Conservation (phyloP, 2,888 invertebrate genomes). For the Eulithis prunata region DNA sequence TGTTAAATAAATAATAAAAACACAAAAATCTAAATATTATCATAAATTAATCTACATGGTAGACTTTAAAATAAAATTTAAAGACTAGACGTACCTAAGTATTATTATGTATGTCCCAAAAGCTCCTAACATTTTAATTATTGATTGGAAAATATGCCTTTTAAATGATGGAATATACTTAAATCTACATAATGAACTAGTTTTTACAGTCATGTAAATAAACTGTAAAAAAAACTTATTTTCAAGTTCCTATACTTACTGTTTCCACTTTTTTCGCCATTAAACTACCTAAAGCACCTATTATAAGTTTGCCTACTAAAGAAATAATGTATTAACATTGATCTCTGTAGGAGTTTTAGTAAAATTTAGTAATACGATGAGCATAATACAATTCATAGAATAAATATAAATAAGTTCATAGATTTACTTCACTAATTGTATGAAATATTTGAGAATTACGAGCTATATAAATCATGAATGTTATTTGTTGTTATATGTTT, state of each 20-base stretch:
- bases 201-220: conserved; percentile 1
- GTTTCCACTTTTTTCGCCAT: conserved; percentile 26
- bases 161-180: neutral
- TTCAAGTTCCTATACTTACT: conserved; percentile 42
- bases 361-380: conserved; percentile 7
- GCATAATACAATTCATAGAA: conserved; percentile 13
- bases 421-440: conserved; percentile 1
- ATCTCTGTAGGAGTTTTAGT: conserved; percentile 28
- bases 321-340: conserved; percentile 28
- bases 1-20: too few relatives aligned
- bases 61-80: too few relatives aligned
- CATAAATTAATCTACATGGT: too few relatives aligned
- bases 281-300: conserved; percentile 9
- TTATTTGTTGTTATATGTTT: conserved; percentile 1
- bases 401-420: neutral
- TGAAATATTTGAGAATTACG: conserved; percentile 1
- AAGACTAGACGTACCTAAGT: neutral
- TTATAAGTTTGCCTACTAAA: conserved; percentile 22
- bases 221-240: conserved; percentile 16
- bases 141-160: neutral
- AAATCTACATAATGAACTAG: neutral
- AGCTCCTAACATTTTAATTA: neutral
- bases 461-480: neutral
- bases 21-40: too few relatives aligned
- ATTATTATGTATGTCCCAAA: neutral